Conservation (phyloP, 2,888 invertebrate genomes). For the Nemotelus nigrinus region DNA sequence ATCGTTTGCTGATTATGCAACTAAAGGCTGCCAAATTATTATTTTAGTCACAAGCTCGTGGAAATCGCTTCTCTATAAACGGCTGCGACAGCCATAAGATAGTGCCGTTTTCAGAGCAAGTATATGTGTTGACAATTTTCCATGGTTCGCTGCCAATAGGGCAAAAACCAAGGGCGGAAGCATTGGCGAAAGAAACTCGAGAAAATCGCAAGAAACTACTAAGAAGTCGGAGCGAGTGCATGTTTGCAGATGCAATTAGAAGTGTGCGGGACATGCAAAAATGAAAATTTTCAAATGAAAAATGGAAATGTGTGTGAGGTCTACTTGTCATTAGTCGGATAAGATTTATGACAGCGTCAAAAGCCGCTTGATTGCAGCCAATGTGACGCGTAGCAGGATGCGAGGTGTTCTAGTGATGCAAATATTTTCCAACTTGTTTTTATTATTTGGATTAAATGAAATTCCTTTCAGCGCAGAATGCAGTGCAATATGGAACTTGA, state of each 20-base stretch:
- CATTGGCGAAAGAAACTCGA: background rate
- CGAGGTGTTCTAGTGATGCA: background rate
- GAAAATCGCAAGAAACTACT: constrained; percentile 20
- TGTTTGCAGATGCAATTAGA: constrained; percentile 29
- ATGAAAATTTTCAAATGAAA: constrained; percentile 31
- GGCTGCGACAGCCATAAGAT: background rate
- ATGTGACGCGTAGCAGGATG: constrained; percentile 30
- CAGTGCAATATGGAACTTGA: no score
- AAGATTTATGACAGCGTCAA: constrained; percentile 36
- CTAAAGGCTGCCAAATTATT: constrained; percentile 38
- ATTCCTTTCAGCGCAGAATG: no score
- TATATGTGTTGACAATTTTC: constrained; percentile 40
- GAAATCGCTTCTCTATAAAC: background rate
- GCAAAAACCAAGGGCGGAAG: constrained; percentile 32
- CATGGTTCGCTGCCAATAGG: constrained; percentile 27
- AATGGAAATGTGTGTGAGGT: constrained; percentile 36
- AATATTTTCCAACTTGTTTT: no score
- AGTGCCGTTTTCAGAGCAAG: background rate
- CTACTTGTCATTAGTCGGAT: constrained; percentile 31
- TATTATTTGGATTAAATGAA: no score
- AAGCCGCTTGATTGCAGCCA: constrained; percentile 5
- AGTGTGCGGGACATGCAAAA: constrained; percentile 33
- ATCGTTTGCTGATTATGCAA: constrained; percentile 40
- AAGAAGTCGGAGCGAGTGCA: background rate
- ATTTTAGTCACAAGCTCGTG: constrained; percentile 35